Evolutionary conservation across 1,140 invertebrate genomes (phyloP), one percentile per base, ranked within the genome.

Genomic region (Rhizoglyphus robini): DNA sequence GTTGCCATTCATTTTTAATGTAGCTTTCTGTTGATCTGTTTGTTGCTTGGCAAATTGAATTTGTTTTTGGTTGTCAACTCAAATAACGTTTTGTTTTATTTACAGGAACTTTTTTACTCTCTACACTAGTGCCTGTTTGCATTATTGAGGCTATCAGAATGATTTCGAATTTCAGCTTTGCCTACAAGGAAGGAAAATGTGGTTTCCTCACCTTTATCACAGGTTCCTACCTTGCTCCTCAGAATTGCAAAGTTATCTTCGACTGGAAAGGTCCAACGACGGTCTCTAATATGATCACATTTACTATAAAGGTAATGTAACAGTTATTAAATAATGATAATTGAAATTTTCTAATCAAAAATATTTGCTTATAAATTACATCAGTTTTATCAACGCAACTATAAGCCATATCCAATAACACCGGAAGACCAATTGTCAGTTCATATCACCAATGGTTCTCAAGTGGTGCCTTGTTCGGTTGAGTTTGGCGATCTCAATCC

Each of bases 371-470:
- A 41, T 11, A n/a, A n/a, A n/a, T n/a, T n/a, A n/a, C n/a, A n/a
- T n/a, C n/a, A 89, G 81, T 92, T 92, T 78, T 92, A 84, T 78
- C 88, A 92, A 77, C 84, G 89, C 71, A 92, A 92, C 73, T 88
- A 89, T 27, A 86, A 90, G 73, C 87, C 89, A 65, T 94, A 93
- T 80, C 88, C 88, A 69, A 86, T 93, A 69, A 91, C 88, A 76
- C 87, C 91, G 79, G 87, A 86, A 63, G 90, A 93, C 78, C 86
- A 88, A 75, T 81, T 94, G 59, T 81, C 85, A 69, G 86, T 93
- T 30, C 86, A 89, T 75, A 87, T 94, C 67, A 84, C 83, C 34
- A 87, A 90, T 72, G 87, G 87, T 36, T 83, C 84, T 18, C 81
- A 86, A 68, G 87, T 88, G 77, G 85, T 92, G 67, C 84, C 88